Base-by-base conservation (phyloP, 2,888 invertebrate genomes). In the Eledone cirrhosa region DNA sequence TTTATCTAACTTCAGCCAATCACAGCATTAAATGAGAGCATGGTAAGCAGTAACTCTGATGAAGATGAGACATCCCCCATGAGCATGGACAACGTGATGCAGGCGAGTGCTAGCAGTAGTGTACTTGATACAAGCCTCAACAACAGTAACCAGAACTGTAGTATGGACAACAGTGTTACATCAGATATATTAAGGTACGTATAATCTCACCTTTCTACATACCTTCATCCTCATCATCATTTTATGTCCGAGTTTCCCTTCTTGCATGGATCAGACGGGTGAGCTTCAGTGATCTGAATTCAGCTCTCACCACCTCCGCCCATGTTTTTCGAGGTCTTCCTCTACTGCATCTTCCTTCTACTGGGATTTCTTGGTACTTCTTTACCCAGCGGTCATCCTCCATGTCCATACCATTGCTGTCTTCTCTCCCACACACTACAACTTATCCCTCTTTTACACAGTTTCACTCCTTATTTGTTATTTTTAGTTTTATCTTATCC, bases 181-280 rank as follows among this genome's bases (percentile, higher is more conserved):
- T 87, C 87, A 24, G 88, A 88, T 77, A 80, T 87, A 78, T 84
- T 86, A 84, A 87, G 85, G 88, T 88, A 80, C 83, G 85, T 74
- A 16, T 33, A 24, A 2, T 72, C 31, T 31, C 13, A 1, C 31
- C 22, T 2, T 31, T 29, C 31, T 33, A 2, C 29, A 31, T 53
- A 53, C 14, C 53, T 53, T 53, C 22, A 16, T 53, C 53, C 22
- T 53, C 53, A 16, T 53, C 53, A 14, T n/a, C n/a, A n/a, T n/a
- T n/a, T n/a, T n/a, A n/a, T n/a, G n/a, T n/a, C n/a, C n/a, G n/a
- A n/a, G n/a, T n/a, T n/a, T n/a, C n/a, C n/a, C n/a, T n/a, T n/a
- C n/a, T n/a, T n/a, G n/a, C n/a, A n/a, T n/a, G n/a, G n/a, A n/a
- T n/a, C n/a, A n/a, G n/a, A n/a, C n/a, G n/a, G n/a, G n/a, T n/a